Evolutionary conservation across 2,888 invertebrate species (phyloP).

Genomic region (Xestia xanthographa): DNA sequence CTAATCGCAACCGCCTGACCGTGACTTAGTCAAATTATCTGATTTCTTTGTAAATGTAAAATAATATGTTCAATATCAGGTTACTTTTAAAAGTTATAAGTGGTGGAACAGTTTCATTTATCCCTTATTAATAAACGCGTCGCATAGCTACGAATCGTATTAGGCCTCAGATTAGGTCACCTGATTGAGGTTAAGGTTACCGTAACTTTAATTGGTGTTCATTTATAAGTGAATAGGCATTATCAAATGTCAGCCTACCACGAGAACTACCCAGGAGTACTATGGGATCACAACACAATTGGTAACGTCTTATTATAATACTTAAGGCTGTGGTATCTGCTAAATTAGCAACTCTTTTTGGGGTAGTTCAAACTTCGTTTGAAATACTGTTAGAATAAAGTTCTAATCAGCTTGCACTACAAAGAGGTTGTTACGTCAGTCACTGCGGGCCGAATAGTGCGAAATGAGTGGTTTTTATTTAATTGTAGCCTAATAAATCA

Average conservation of each 20-base stretch:
- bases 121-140: not conserved
- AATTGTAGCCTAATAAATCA: too few relatives aligned
- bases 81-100: constrained; percentile 19
- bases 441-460: too few relatives aligned
- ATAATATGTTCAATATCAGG: not conserved
- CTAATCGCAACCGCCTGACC: not conserved
- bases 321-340: too few relatives aligned
- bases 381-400: too few relatives aligned
- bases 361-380: too few relatives aligned
- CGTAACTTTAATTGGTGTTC: not conserved
- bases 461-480: too few relatives aligned
- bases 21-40: constrained; percentile 1
- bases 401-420: too few relatives aligned
- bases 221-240: not conserved
- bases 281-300: not conserved
- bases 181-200: not conserved
- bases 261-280: not conserved
- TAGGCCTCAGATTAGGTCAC: not conserved
- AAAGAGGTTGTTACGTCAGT: too few relatives aligned
- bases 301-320: not conserved
- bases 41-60: not conserved
- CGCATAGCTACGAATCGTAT: not conserved
- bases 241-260: constrained; percentile 1
- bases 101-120: not conserved
- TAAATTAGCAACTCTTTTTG: too few relatives aligned